phyloP scores from a whole-genome alignment of 2,113 vertebrate species.

The Phyllopteryx taeniolatus region DNA sequence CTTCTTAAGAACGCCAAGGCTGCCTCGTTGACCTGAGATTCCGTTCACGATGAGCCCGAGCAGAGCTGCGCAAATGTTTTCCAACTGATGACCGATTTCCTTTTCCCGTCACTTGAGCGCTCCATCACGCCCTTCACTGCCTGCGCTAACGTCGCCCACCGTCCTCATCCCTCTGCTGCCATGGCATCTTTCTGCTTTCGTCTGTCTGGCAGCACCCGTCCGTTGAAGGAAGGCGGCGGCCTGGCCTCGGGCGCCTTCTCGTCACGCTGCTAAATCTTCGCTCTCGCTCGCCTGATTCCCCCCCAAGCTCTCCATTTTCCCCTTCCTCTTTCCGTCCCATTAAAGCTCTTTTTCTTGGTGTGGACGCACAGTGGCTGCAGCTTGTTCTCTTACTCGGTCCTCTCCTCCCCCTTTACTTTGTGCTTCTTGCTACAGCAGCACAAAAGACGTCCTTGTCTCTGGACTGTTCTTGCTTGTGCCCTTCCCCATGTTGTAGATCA shows the following conservation, averaged over 20 bases:
- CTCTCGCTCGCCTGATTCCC: constrained; percentile 16
- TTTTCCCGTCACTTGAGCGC: neutral
- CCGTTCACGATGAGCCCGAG: neutral
- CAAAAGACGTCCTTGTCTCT: neutral
- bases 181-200: constrained; percentile 17
- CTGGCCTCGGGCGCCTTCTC: constrained; percentile 22
- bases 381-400: constrained; percentile 29
- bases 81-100: neutral
- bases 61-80: neutral
- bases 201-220: constrained; percentile 28
- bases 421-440: neutral
- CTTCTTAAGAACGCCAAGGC: neutral
- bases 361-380: constrained; percentile 10
- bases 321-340: constrained; percentile 31
- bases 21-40: neutral
- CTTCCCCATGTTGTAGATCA: neutral
- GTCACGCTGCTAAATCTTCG: constrained; percentile 30
- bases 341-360: constrained; percentile 18
- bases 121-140: constrained; percentile 15
- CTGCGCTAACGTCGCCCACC: constrained; percentile 7
- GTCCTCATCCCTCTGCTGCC: constrained; percentile 3
- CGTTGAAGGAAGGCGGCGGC: constrained; percentile 7
- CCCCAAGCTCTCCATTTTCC: constrained; percentile 13
- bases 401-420: neutral
- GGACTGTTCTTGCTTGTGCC: neutral